phyloP scores from a whole-genome alignment of 2,888 invertebrate genomes.

The Loripinus fragilis region DNA sequence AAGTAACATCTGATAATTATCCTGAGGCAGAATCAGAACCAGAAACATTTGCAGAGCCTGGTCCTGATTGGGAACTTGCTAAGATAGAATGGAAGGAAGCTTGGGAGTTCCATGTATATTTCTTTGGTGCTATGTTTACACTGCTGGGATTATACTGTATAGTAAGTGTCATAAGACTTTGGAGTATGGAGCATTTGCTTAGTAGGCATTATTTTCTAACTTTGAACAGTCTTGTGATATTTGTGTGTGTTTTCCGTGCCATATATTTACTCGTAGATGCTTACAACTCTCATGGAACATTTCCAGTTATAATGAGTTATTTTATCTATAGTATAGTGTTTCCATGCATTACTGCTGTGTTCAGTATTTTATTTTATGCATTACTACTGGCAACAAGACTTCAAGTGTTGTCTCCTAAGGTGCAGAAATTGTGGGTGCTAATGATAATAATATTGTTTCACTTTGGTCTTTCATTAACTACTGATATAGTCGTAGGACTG shows the following conservation, averaged over 20 bases:
- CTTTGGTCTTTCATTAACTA: slow-evolving; percentile 90
- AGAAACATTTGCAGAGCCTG: slow-evolving; percentile 73
- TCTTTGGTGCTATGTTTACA: slow-evolving; percentile 93
- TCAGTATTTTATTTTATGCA: slow-evolving; percentile 93
- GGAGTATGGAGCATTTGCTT: slow-evolving; percentile 93
- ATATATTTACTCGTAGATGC: slow-evolving; percentile 96
- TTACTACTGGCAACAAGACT: slow-evolving; percentile 90
- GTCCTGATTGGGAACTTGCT: slow-evolving; percentile 79
- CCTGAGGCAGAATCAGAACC: slow-evolving; percentile 50
- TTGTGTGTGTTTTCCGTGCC: slow-evolving; percentile 90
- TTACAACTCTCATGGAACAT: slow-evolving; percentile 92
- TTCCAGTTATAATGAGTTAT: slow-evolving; percentile 90
- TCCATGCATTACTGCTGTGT: slow-evolving; percentile 94
- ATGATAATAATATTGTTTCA: slow-evolving; percentile 91
- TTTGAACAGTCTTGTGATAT: slow-evolving; percentile 91
- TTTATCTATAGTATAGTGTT: slow-evolving; percentile 93
- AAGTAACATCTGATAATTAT: slow-evolving; percentile 19
- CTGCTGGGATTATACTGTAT: slow-evolving; percentile 93
- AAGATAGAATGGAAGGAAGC: slow-evolving; percentile 87
- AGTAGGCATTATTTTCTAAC: slow-evolving; percentile 94
- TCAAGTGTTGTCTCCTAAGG: slow-evolving; percentile 82
- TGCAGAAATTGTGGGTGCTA: slow-evolving; percentile 91
- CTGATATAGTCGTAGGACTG: slow-evolving; percentile 87
- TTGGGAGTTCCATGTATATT: slow-evolving; percentile 96
- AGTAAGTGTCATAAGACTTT: slow-evolving; percentile 93